These are phyloP conservation scores for Phyllotreta cruciferae DNA, from an alignment of 2,888 invertebrate species.

Conservation along the genomic window DNA sequence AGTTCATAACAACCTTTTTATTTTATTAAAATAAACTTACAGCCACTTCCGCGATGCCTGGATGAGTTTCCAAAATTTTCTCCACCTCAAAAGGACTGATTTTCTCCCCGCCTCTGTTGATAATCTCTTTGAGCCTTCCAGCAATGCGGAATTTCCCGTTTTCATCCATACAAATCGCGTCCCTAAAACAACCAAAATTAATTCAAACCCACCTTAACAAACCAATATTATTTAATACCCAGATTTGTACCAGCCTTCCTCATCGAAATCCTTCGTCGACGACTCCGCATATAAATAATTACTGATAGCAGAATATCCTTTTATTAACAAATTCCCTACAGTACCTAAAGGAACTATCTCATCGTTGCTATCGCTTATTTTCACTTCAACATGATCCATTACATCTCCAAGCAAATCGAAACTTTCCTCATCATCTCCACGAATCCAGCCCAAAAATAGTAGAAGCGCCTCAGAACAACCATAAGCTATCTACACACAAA, in stretches of 20 bases:
- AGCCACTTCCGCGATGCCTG: constrained; percentile 75
- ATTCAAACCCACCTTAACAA: not conserved
- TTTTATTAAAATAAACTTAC: constrained; percentile 58
- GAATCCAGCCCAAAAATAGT: constrained; percentile 63
- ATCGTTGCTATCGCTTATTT: constrained; percentile 72
- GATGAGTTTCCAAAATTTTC: constrained; percentile 75
- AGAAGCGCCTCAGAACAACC: constrained; percentile 68
- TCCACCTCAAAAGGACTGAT: constrained; percentile 86
- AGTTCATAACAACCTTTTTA: not conserved
- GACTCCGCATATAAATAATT: constrained; percentile 83
- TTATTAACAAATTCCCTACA: constrained; percentile 76
- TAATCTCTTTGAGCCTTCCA: constrained; percentile 79
- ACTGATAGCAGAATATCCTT: constrained; percentile 81
- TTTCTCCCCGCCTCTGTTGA: constrained; percentile 84
- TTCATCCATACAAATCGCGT: constrained; percentile 71
- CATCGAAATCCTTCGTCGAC: constrained; percentile 70
- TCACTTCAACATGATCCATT: constrained; percentile 66
- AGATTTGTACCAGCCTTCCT: constrained; percentile 80
- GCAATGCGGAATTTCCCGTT: constrained; percentile 76
- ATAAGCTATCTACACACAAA: constrained; percentile 63
- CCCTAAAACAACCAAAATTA: constrained; percentile 61
- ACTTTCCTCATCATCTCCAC: constrained; percentile 58
- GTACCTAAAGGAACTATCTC: constrained; percentile 72
- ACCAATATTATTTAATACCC: constrained; percentile 63
- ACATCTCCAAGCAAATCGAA: constrained; percentile 65